Evolutionary conservation across 2,113 vertebrate genomes (phyloP).

Genomic region (Cygnus buccinator): DNA sequence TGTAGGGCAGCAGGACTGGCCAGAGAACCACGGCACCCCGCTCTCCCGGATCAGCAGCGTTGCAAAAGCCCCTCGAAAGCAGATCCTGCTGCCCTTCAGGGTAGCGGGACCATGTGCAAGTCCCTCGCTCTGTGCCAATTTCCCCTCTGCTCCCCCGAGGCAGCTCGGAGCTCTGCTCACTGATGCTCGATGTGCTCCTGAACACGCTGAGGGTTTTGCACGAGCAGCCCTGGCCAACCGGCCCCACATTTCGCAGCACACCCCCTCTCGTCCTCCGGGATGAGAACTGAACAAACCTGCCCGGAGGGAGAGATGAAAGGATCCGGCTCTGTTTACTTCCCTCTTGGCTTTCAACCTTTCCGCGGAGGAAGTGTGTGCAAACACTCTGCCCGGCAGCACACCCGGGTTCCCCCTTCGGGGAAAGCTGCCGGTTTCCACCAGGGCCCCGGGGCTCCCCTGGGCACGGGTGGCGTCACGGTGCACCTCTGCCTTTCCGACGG

Average conservation of each 20-base stretch:
- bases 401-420: fast-evolving
- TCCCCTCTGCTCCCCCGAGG: neutral
- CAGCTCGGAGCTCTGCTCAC: neutral
- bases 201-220: neutral
- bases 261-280: neutral
- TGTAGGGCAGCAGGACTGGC: neutral
- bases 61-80: neutral
- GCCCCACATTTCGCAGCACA: neutral
- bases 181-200: neutral
- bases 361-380: neutral
- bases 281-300: neutral
- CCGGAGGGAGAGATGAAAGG: neutral
- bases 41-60: neutral
- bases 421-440: neutral
- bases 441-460: neutral
- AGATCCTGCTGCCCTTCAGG: neutral
- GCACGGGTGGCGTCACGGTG: neutral
- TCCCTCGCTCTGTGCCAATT: neutral
- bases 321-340: fast-evolving
- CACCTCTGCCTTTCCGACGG: neutral
- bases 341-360: neutral
- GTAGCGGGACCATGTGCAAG: neutral
- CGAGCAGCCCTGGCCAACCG: neutral
- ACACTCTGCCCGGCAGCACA: neutral
- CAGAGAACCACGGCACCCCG: neutral